These are phyloP conservation scores for Zaprionus ornatus DNA, from an alignment of 1,140 invertebrate species.

Conservation along the genomic window DNA sequence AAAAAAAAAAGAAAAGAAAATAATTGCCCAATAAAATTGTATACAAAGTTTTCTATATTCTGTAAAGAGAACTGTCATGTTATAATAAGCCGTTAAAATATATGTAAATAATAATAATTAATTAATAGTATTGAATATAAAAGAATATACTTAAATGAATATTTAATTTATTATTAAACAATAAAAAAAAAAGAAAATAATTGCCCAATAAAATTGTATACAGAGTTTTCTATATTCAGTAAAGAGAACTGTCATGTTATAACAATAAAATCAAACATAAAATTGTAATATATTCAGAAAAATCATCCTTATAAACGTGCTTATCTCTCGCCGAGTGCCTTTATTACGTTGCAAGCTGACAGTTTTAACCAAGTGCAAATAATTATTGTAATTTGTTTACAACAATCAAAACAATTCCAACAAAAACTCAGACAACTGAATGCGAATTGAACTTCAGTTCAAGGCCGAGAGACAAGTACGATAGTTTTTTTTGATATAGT, in stretches of 20 bases:
- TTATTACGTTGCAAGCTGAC: conserved; percentile 44
- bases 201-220: not conserved
- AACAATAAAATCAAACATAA: not conserved
- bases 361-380: conserved; percentile 37
- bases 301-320: not conserved
- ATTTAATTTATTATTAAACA: too few species aligned
- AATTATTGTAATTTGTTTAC: conserved; percentile 28
- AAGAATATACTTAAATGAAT: too few species aligned
- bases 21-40: too few species aligned
- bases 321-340: conserved; percentile 32
- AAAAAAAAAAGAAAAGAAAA: too few species aligned
- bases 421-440: conserved; percentile 25
- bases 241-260: not conserved
- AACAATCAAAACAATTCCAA: conserved; percentile 2
- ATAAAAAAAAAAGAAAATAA: not conserved
- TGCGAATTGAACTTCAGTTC: conserved; percentile 59
- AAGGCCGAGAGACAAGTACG: conserved; percentile 32
- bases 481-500: not conserved
- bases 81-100: too few species aligned
- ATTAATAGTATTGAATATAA: too few species aligned
- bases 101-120: too few species aligned
- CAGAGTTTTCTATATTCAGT: not conserved
- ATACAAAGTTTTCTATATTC: too few species aligned
- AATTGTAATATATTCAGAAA: not conserved
- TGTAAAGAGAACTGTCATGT: too few species aligned